Conservation (phyloP, 2,797 vertebrate genomes). For the Brachymystax lenok region DNA sequence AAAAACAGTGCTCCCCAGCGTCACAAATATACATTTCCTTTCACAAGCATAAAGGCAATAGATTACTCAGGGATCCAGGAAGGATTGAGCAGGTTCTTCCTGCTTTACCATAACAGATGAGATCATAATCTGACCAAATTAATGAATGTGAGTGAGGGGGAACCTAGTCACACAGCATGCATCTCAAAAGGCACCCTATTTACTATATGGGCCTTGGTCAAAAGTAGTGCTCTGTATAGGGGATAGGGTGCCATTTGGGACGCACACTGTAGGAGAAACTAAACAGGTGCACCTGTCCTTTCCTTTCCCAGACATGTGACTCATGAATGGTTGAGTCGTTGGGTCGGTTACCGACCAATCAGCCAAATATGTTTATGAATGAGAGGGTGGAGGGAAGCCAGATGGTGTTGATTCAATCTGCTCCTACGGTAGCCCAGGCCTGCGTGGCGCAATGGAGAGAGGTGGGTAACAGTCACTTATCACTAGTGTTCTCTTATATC, state of each 20-base stretch:
- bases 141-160: neutral
- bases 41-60: slow-evolving; percentile 36
- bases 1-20: slow-evolving; percentile 13
- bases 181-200: no score
- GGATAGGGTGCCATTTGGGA: neutral
- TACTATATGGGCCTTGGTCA: no score
- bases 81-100: slow-evolving; percentile 3
- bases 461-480: slow-evolving; percentile 33
- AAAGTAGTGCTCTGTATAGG: no score
- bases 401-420: slow-evolving; percentile 55
- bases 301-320: neutral
- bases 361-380: slow-evolving; percentile 46
- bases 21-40: slow-evolving; percentile 39
- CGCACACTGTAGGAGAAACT: neutral
- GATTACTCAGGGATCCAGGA: slow-evolving; percentile 37
- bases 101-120: slow-evolving; percentile 14
- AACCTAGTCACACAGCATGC: neutral
- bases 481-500: slow-evolving; percentile 9
- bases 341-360: slow-evolving; percentile 35
- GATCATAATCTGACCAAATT: slow-evolving; percentile 15
- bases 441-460: neutral
- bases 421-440: slow-evolving; percentile 28
- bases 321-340: neutral
- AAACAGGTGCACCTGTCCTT: neutral
- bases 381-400: slow-evolving; percentile 36